A percentile compares a stretch with the other conserved stretches of the same genome.
Evolutionary conservation across 2,113 vertebrate species (phyloP).

Genomic region (Actinemys pallida): DNA sequence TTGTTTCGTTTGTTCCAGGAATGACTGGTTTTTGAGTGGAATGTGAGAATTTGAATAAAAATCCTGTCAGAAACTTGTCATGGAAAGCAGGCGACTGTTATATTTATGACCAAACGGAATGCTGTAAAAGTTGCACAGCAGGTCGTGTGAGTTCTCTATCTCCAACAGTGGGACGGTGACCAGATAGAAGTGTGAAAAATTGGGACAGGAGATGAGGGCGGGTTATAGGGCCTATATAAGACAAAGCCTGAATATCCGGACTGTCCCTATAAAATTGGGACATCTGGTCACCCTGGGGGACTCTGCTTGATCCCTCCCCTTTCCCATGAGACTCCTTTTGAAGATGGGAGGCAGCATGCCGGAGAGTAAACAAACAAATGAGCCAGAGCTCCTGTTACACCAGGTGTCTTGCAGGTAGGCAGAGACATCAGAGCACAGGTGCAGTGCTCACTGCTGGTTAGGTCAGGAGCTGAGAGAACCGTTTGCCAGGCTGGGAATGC

Average conservation of each 20-base stretch:
- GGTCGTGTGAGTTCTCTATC: rapidly evolving
- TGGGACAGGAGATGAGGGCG: no score
- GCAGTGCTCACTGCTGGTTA: neutral
- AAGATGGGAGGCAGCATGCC: neutral
- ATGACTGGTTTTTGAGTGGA: neutral
- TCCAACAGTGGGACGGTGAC: neutral
- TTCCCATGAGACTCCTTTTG: neutral
- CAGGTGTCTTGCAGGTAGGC: neutral
- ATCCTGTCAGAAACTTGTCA: neutral
- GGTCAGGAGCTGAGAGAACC: neutral
- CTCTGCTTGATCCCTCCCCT: rapidly evolving
- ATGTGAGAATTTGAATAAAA: neutral
- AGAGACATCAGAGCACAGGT: neutral
- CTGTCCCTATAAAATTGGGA: neutral
- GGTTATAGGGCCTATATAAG: neutral
- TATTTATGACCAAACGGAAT: rapidly evolving
- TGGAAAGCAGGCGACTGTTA: neutral
- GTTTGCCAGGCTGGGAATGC: neutral
- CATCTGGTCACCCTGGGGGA: neutral
- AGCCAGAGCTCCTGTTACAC: neutral
- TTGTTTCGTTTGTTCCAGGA: neutral
- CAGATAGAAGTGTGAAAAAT: neutral
- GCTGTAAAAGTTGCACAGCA: neutral
- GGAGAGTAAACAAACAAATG: neutral
- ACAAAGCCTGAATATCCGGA: neutral